phyloP scores from a whole-genome alignment of 2,113 vertebrate genomes.

The Colinus virginianus region DNA sequence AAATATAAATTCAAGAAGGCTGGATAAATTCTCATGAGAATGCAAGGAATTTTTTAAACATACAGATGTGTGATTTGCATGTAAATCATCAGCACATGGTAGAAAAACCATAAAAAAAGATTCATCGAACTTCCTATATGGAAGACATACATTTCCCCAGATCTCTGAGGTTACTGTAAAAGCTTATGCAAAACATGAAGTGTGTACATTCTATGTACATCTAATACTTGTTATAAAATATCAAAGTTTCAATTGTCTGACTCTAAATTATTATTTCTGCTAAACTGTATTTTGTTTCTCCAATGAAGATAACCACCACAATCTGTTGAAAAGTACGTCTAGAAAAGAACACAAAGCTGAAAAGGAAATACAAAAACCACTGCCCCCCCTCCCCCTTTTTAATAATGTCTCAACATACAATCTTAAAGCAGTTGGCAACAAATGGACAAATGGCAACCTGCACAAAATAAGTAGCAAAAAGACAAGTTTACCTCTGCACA shows the following conservation, averaged over 20 bases:
- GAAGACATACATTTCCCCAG: conserved; percentile 66
- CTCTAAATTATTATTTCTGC: not conserved
- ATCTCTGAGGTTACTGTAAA: conserved; percentile 62
- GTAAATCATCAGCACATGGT: conserved; percentile 49
- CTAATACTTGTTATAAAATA: conserved; percentile 76
- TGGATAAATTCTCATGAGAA: conserved; percentile 50
- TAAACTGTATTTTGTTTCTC: conserved; percentile 28
- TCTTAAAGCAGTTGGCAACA: conserved; percentile 47
- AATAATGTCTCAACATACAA: conserved; percentile 16
- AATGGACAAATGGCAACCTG: not conserved
- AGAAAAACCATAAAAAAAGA: conserved; percentile 54
- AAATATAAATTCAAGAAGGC: conserved; percentile 44
- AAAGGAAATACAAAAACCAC: conserved; percentile 23
- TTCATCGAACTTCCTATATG: conserved; percentile 66
- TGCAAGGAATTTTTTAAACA: conserved; percentile 32
- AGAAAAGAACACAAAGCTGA: conserved; percentile 51
- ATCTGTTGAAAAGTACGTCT: conserved; percentile 13
- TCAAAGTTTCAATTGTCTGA: conserved; percentile 4
- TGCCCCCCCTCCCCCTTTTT: not conserved
- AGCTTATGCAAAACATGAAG: conserved; percentile 80
- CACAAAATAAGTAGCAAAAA: not conserved
- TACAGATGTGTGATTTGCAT: conserved; percentile 56
- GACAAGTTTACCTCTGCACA: conserved; percentile 26
- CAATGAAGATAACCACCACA: not conserved
- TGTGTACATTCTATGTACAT: conserved; percentile 80